Percentiles rank a stretch among this genome's conserved stretches.
Conservation (phyloP, 1,140 invertebrate genomes). For the Drosophila santomea region DNA sequence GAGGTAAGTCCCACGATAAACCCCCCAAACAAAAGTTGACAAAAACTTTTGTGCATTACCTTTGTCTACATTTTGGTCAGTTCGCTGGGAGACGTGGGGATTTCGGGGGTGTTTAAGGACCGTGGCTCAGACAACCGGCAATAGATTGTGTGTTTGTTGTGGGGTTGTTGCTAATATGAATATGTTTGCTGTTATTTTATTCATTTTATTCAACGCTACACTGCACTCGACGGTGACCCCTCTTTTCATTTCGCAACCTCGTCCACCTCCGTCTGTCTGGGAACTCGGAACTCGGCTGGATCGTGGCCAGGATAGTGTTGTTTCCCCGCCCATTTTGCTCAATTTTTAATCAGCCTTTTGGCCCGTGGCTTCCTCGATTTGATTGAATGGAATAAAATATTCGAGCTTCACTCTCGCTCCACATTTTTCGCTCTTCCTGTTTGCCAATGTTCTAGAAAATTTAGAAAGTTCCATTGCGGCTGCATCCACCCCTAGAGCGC, state of each 20-base stretch:
- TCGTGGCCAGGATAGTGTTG: conserved; percentile 40
- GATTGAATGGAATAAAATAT: conserved; percentile 47
- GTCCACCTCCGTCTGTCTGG: conserved; percentile 12
- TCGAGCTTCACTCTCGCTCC: conserved; percentile 17
- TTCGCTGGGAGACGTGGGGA: conserved; percentile 7
- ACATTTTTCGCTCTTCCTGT: conserved; percentile 11
- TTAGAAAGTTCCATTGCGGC: conserved; percentile 55
- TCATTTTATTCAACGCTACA: conserved; percentile 54
- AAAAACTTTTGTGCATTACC: conserved; percentile 49
- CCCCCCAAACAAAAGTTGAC: conserved; percentile 30
- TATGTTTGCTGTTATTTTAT: conserved; percentile 44
- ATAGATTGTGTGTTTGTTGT: conserved; percentile 30
- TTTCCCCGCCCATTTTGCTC: conserved; percentile 1
- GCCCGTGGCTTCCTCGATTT: conserved; percentile 21
- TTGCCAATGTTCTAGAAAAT: conserved; percentile 23
- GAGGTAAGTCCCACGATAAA: conserved; percentile 1
- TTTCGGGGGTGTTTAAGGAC: not conserved
- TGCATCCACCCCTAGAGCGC: conserved; percentile 28
- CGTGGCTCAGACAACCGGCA: conserved; percentile 60
- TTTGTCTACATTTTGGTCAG: conserved; percentile 30
- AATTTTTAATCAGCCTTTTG: conserved; percentile 44
- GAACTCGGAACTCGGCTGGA: conserved; percentile 7
- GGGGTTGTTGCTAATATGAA: conserved; percentile 44
- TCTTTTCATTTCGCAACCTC: not conserved
- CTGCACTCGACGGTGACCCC: conserved; percentile 18